Conservation (phyloP, 1,140 invertebrate species). For the Hormaphis cornu region DNA sequence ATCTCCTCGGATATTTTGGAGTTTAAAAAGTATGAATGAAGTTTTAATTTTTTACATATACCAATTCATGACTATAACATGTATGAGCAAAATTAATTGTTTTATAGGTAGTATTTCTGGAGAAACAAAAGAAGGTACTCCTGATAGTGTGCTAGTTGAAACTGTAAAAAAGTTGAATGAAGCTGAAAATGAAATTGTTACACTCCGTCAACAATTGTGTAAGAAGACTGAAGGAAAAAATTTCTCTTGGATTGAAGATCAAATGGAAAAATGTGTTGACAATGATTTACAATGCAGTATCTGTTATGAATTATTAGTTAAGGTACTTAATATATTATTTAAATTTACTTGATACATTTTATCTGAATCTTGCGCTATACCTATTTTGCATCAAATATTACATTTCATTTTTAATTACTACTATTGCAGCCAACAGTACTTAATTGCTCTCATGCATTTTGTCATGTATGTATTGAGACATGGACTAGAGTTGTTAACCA, state of each 20-base stretch:
- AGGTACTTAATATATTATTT: not conserved
- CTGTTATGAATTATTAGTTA: constrained; percentile 19
- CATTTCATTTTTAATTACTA: not conserved
- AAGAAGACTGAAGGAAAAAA: not conserved
- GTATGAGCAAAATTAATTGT: not conserved
- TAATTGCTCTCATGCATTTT: constrained; percentile 27
- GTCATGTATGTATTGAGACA: constrained; percentile 11
- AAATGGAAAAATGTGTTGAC: not conserved
- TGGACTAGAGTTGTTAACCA: constrained; percentile 22
- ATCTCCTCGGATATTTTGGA: not conserved
- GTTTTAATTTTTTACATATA: not conserved
- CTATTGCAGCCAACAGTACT: constrained; percentile 10
- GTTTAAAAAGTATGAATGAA: not conserved
- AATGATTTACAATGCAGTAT: constrained; percentile 21
- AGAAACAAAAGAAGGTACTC: not conserved
- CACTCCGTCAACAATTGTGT: constrained; percentile 8
- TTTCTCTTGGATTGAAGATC: constrained; percentile 10
- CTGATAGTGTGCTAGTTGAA: constrained; percentile 5
- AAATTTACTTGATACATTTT: too few relatives aligned
- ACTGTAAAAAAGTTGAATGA: constrained; percentile 21
- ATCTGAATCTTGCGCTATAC: too few relatives aligned
- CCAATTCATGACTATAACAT: not conserved
- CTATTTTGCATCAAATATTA: too few relatives aligned
- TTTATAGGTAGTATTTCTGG: not conserved
- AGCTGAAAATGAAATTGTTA: not conserved